A percentile compares a stretch with the other conserved stretches of the same genome.
Conservation (phyloP, 2,888 invertebrate species). For the Drosophila formosana region DNA sequence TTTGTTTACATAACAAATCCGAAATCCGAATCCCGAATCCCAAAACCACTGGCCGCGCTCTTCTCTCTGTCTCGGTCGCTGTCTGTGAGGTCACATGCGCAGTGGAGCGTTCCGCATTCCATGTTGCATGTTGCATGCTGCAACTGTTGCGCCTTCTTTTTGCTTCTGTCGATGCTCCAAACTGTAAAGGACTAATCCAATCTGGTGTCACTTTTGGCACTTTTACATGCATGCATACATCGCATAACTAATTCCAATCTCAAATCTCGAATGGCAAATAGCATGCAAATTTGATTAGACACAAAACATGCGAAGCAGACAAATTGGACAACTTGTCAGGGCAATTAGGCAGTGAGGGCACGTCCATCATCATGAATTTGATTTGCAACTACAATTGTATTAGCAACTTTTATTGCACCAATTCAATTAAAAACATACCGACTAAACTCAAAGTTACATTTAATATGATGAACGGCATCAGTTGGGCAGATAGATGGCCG, state of each 20-base stretch:
- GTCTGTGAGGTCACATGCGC: constrained; percentile 73
- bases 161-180: neutral
- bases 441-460: neutral
- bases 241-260: constrained; percentile 55
- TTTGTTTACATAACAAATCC: constrained; percentile 75
- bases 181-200: constrained; percentile 15
- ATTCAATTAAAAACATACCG: constrained; percentile 39
- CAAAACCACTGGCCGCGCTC: neutral
- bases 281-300: constrained; percentile 64
- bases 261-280: constrained; percentile 20
- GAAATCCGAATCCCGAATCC: constrained; percentile 7
- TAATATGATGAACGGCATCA: neutral
- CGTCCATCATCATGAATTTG: constrained; percentile 31
- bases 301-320: constrained; percentile 47
- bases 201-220: constrained; percentile 23
- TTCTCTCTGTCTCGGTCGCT: no score
- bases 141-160: constrained; percentile 71
- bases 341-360: constrained; percentile 43
- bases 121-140: constrained; percentile 63
- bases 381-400: constrained; percentile 16
- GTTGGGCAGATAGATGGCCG: neutral
- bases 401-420: constrained; percentile 14
- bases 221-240: constrained; percentile 27
- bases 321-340: constrained; percentile 60
- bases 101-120: constrained; percentile 10